Base-by-base conservation (phyloP, 2,113 vertebrate species). In the Ailurus styani region DNA sequence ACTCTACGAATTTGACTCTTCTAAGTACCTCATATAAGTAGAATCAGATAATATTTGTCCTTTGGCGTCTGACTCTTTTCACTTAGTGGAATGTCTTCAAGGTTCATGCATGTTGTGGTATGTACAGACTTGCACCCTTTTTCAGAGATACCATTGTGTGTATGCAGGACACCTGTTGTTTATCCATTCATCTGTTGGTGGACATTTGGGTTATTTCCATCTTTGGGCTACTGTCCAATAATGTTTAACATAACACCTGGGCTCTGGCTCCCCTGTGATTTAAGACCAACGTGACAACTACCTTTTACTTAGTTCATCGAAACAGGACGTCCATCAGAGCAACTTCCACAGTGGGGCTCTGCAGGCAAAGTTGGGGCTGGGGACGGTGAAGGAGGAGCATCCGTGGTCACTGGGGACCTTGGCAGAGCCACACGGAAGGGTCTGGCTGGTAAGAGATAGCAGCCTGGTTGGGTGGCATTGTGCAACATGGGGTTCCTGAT, bases 221-320 rank as follows among this genome's bases (percentile, higher is more conserved):
- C n/a, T 45, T 86, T 52, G 57, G 60, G 27, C 29, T 72, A 2
- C 31, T 72, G 6, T 40, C 72, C 37, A 11, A 60, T 66, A 40
- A 96, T 23, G 29, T 70, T 88, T 75, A 81, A 62, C 21, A 4
- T 55, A 31, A 75, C 7, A 45, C 62, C 14, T 25, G 9, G 42
- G 20, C 40, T 34, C 57, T 87, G 31, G 27, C 60, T 72, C 40
- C 42, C 88, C 29, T 73, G 47, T 54, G 54, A 66, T 29, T 42
- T 62, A 64, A 2, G 42, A 82, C 52, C 64, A 47, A 37, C 29
- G 60, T 93, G 70, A 72, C 25, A 54, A 50, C 79, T 62, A 57
- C 21, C 31, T 72, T 75, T 75, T 37, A 45, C 11, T 91, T 37
- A 75, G 91, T 91, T 77, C 6, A n/a, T 68, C 93, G 62, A 91